phyloP scores from a whole-genome alignment of 1,140 invertebrate genomes.

The Anastatus disparis region DNA sequence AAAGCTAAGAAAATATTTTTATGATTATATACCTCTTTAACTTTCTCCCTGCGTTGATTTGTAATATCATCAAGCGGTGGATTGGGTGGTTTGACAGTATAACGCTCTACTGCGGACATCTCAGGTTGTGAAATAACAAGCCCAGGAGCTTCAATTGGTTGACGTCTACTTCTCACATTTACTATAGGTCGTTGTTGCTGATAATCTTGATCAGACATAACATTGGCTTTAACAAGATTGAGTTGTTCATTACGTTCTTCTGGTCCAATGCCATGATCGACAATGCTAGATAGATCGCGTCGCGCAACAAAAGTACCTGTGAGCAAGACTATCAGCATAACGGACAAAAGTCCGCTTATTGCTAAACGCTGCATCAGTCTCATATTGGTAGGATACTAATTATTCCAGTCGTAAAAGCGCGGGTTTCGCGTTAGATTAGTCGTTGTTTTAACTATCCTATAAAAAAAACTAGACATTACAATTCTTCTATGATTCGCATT shows the following conservation, averaged over 20 bases:
- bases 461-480: no score
- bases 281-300: slow-evolving; percentile 54
- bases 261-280: slow-evolving; percentile 56
- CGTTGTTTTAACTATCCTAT: not conserved
- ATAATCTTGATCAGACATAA: slow-evolving; percentile 48
- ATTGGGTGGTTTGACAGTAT: slow-evolving; percentile 71
- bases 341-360: slow-evolving; percentile 61
- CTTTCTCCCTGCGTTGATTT: slow-evolving; percentile 75
- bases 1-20: no score
- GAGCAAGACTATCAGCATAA: slow-evolving; percentile 61
- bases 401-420: not conserved
- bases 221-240: slow-evolving; percentile 59
- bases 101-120: slow-evolving; percentile 64
- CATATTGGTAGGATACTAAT: slow-evolving; percentile 48
- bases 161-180: slow-evolving; percentile 45
- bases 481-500: no score
- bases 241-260: slow-evolving; percentile 56
- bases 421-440: not conserved
- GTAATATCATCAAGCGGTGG: slow-evolving; percentile 66
- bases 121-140: slow-evolving; percentile 56
- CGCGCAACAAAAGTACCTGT: slow-evolving; percentile 60
- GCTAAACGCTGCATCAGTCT: slow-evolving; percentile 62
- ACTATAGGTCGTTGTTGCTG: slow-evolving; percentile 59
- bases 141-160: slow-evolving; percentile 56
- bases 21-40: slow-evolving; percentile 79